Evolutionary conservation across 2,113 vertebrate genomes (phyloP), one percentile per base, ranked within the genome.

Genomic region (Pterophyllum scalare): DNA sequence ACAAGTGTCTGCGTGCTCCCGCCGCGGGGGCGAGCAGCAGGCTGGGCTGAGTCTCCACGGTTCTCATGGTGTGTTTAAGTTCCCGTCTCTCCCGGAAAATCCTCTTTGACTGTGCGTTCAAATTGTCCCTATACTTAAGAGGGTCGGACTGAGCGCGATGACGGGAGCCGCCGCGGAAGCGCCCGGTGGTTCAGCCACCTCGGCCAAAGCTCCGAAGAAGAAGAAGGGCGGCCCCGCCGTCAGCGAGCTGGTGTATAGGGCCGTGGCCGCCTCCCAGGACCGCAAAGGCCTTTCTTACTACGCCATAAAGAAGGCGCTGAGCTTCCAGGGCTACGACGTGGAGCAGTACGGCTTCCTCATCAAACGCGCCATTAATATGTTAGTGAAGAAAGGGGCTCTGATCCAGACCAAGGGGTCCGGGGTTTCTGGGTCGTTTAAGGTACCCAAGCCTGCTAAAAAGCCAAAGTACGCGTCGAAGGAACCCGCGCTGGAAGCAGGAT

Each of bases 61-160:
- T 85, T 85, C 87, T 88, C 82, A 84, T 81, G 78, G 5, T 62
- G 86, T 46, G 64, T 88, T 88, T 57, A 81, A 28, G 49, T 17
- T 4, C 60, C 13, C 1, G 4, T 15, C n/a, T 26, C 7, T n/a
- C 7, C 12, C 6, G 20, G 5, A 17, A n/a, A 33, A 26, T 12
- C n/a, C 1, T 3, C 0, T 2, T 62, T 52, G 2, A 1, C 26
- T 35, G 20, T 6, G 46, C n/a, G 15, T 8, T 4, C 5, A 43
- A 43, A 43, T 20, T 33, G 9, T 52, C 28, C 1, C 46, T 70
- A 49, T 70, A 19, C 20, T 26, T 12, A 7, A 20, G 43, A 7
- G 9, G 49, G 24, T 70, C 24, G 24, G 43, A 17, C 7, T 49
- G 26, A 52, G 15, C 1, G 58, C 2, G 5, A 88, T 88, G 87